Conservation (phyloP, 2,113 vertebrate species). For the Siniperca knerii region DNA sequence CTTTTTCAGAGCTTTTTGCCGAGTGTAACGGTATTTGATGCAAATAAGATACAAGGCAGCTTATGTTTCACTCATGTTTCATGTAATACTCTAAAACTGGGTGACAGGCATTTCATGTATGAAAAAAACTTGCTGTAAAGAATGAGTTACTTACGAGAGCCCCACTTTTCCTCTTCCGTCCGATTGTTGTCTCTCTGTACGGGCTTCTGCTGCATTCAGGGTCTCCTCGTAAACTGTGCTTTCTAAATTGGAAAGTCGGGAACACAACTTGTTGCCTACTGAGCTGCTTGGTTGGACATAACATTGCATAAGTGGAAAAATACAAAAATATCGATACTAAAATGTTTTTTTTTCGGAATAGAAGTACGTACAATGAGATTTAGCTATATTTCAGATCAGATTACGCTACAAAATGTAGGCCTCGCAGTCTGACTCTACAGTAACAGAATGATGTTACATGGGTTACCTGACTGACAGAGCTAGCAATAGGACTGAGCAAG, state of each 20-base stretch:
- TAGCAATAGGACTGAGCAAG: no score
- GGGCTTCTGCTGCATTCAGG: conserved; percentile 34
- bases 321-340: not conserved
- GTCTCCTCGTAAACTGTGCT: not conserved
- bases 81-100: not conserved
- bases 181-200: not conserved
- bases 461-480: no score
- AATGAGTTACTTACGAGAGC: conserved; percentile 34
- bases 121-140: not conserved
- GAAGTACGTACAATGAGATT: no score
- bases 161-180: not conserved
- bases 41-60: fast-evolving
- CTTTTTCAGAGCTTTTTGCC: not conserved
- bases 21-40: no score
- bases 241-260: not conserved
- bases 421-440: no score
- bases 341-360: no score
- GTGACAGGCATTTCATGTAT: no score
- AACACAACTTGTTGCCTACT: not conserved
- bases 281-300: not conserved
- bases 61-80: not conserved
- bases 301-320: not conserved
- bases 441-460: no score
- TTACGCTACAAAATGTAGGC: no score
- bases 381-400: no score